Evolutionary conservation across 2,888 invertebrate genomes (phyloP), one percentile per base, ranked within the genome.

Genomic region (Zaprionus lineosus): DNA sequence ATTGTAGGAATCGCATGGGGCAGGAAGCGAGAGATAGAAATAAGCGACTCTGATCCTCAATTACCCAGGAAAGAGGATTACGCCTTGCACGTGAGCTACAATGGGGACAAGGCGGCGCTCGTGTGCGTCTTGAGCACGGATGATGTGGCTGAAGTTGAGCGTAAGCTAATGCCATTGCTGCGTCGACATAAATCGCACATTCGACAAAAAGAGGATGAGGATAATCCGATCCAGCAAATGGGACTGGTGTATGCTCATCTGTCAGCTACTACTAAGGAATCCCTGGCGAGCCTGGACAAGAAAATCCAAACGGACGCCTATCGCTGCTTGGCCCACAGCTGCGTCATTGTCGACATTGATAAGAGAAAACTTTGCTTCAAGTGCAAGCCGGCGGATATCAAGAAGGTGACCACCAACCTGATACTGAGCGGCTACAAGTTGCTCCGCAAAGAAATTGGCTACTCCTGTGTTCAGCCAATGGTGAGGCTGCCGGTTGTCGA

Each of bases 311-410:
- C 21, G 2, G 84, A 86, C 56, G 79, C 71, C 0, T 1, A 31
- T 0, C 44, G 47, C 3, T 78, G 77, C 33, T 69, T 74, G 18
- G 81, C 82, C 0, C 52, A 56, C 2, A 21, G 43, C 9, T 67
- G 68, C n/a, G 18, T 36, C 3, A 44, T 86, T n/a, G 19, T 61
- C 2, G 61, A 74, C 47, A 55, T 58, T 1, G 47, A 61, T 3
- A 63, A 44, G 1, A 74, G 84, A 7, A 39, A 57, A 1, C 58
- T 86, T 2, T 47, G 64, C 14, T 83, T 86, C 36, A 62, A 69
- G 11, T 86, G 86, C 39, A 41, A 62, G 3, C 70, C 83, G 0
- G 2, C 26, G 1, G 53, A 63, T 5, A 43, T 83, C 18, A 15
- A 48, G 1, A 65, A 65, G 2, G 66, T 77, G 2, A n/a, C 34